These are phyloP conservation scores for Drosophila mercatorum DNA, from an alignment of 2,888 invertebrate species.

Conservation along the genomic window DNA sequence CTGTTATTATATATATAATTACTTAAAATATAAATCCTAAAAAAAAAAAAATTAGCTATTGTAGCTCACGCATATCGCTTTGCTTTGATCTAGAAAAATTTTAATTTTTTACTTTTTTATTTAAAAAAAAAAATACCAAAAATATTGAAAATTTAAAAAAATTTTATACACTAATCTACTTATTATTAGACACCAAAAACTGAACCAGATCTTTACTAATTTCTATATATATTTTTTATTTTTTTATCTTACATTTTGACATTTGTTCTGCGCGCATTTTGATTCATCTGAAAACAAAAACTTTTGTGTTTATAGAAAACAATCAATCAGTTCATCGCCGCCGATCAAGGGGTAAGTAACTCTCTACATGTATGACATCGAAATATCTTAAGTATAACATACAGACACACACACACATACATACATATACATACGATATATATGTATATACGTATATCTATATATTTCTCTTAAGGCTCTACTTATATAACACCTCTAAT, in stretches of 20 bases:
- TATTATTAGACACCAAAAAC: background rate
- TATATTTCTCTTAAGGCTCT: constrained; percentile 27
- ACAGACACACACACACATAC: constrained; percentile 8
- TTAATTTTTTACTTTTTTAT: constrained; percentile 5
- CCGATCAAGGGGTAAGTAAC: constrained; percentile 73
- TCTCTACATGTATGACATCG: constrained; percentile 26
- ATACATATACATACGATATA: constrained; percentile 12
- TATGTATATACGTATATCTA: constrained; percentile 9
- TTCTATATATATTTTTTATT: constrained; percentile 65
- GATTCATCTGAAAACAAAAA: constrained; percentile 62
- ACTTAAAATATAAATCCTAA: background rate
- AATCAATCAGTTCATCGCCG: constrained; percentile 79
- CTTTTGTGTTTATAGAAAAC: constrained; percentile 76
- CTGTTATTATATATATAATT: background rate
- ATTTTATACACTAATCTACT: background rate
- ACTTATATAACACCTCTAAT: constrained; percentile 39
- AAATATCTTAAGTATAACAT: constrained; percentile 24
- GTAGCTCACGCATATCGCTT: constrained; percentile 22
- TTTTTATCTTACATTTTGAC: constrained; percentile 72
- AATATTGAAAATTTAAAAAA: background rate
- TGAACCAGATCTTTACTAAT: constrained; percentile 67
- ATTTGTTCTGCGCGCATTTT: constrained; percentile 70
- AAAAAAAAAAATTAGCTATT: background rate
- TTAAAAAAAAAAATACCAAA: constrained; percentile 4
- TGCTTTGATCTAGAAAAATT: constrained; percentile 14